These are phyloP conservation scores for Dasyornis broadbenti DNA, from an alignment of 2,113 vertebrate genomes.

Conservation along the genomic window DNA sequence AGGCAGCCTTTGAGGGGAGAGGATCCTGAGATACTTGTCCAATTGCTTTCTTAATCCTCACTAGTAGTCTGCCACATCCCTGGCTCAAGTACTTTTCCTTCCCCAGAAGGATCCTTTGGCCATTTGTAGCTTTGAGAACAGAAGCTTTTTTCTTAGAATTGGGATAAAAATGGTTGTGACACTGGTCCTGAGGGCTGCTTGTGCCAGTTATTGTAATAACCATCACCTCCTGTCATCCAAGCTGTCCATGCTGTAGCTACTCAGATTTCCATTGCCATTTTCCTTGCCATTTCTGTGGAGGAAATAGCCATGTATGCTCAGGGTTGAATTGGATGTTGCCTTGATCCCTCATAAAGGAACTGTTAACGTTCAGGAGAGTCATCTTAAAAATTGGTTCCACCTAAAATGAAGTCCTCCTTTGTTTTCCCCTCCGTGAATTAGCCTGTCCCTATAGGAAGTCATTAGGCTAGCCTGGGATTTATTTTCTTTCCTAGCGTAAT, in stretches of 20 bases:
- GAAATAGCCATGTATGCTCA: neutral
- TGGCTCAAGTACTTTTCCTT: neutral
- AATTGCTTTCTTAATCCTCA: neutral
- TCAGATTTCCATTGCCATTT: neutral
- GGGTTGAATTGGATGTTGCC: slow-evolving; percentile 23
- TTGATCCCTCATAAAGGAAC: neutral
- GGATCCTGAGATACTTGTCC: neutral
- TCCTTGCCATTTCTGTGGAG: neutral
- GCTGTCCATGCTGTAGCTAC: neutral
- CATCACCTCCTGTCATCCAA: neutral
- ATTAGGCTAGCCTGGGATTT: neutral
- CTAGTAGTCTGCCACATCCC: neutral
- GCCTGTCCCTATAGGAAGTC: neutral
- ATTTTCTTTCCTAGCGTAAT: neutral
- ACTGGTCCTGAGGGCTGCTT: neutral
- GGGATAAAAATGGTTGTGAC: neutral
- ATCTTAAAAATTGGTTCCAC: neutral
- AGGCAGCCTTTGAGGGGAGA: neutral
- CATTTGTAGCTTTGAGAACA: neutral
- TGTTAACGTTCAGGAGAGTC: neutral
- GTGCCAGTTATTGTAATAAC: neutral
- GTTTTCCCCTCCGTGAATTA: neutral
- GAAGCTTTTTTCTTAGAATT: neutral
- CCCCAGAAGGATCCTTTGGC: neutral
- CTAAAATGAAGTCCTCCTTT: neutral